Evolutionary conservation across 2,888 invertebrate genomes (phyloP).

Genomic region (Diploptera punctata): DNA sequence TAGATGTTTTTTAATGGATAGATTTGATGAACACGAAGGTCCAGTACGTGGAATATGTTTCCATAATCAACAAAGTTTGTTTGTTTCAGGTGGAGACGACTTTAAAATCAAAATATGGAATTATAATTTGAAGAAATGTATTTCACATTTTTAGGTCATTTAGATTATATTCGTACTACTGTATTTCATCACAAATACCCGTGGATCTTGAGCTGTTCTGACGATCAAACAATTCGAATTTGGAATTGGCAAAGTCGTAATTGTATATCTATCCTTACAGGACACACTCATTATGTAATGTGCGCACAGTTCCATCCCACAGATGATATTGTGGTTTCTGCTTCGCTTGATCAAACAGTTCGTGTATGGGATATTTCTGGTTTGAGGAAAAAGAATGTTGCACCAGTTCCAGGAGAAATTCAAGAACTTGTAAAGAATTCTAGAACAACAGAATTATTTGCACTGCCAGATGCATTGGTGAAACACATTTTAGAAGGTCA

Average conservation of each 20-base stretch:
- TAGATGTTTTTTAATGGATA: constrained; percentile 97
- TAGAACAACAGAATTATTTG: constrained; percentile 91
- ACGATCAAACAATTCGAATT: constrained; percentile 98
- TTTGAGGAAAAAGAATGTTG: constrained; percentile 94
- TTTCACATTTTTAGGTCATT: constrained; percentile 97
- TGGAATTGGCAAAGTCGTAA: constrained; percentile 99
- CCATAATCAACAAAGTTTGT: constrained; percentile 96
- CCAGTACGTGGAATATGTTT: constrained; percentile 98
- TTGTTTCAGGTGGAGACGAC: constrained; percentile 99
- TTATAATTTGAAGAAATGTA: constrained; percentile 94
- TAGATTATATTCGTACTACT: constrained; percentile 98
- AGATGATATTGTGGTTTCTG: constrained; percentile 96
- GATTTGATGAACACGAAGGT: constrained; percentile 99
- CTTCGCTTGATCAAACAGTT: constrained; percentile 97
- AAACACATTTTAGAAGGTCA: constrained; percentile 92
- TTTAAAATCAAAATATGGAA: constrained; percentile 99
- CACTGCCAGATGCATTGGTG: constrained; percentile 90
- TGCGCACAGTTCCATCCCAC: constrained; percentile 97
- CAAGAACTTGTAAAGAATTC: constrained; percentile 80
- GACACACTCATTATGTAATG: constrained; percentile 99
- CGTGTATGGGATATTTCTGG: constrained; percentile 99
- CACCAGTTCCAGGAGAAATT: constrained; percentile 88
- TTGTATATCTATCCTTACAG: constrained; percentile 92
- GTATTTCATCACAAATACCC: constrained; percentile 99
- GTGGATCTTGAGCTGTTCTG: constrained; percentile 98